phyloP scores from a whole-genome alignment of 1,140 invertebrate species.

The Mercenaria mercenaria region DNA sequence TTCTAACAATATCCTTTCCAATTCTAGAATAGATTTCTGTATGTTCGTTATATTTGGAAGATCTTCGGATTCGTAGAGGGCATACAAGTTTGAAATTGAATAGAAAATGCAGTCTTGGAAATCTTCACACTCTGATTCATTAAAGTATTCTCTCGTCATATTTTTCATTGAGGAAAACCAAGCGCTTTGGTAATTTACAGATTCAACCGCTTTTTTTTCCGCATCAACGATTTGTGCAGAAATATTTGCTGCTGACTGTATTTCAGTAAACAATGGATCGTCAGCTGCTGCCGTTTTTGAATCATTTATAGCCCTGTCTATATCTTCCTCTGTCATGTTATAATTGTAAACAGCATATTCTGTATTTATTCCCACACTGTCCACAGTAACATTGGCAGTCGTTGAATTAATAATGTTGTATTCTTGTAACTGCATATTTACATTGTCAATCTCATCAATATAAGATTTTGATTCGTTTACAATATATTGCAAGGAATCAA shows the following conservation, averaged over 20 bases:
- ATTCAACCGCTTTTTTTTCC: not conserved
- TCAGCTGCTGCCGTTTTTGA: not conserved
- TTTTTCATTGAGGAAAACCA: constrained; percentile 39
- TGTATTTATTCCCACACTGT: not conserved
- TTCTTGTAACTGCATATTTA: not conserved
- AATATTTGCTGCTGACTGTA: not conserved
- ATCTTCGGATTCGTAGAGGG: not conserved
- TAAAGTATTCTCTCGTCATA: not conserved
- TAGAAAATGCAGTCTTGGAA: constrained; percentile 26
- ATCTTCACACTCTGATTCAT: constrained; percentile 9
- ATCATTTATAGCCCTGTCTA: not conserved
- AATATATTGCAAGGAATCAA: not conserved
- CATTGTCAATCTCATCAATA: not conserved
- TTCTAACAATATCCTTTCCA: constrained; percentile 5
- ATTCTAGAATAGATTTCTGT: not conserved
- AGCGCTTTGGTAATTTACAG: not conserved
- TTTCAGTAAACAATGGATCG: constrained; percentile 34
- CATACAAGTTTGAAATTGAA: constrained; percentile 11
- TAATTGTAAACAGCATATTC: constrained; percentile 16
- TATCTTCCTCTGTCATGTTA: constrained; percentile 8
- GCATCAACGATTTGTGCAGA: not conserved
- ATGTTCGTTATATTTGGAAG: constrained; percentile 10
- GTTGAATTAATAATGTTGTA: not conserved
- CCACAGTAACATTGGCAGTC: not conserved
- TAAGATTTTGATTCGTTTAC: not conserved